phyloP scores from a whole-genome alignment of 2,888 invertebrate genomes.

The Villa cingulata region DNA sequence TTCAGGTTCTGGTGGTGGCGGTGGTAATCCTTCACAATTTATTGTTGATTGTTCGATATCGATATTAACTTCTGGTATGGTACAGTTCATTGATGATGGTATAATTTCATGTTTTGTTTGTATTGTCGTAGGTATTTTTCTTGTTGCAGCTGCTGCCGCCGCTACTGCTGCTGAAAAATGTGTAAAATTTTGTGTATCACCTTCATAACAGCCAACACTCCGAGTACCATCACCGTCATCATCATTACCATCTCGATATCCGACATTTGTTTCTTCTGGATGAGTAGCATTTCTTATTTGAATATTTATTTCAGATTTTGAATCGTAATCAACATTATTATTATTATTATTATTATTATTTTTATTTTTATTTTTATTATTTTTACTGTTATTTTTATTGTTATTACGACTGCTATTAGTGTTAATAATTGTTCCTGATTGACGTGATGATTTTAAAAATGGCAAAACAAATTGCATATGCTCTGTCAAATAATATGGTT shows the following conservation, averaged over 20 bases:
- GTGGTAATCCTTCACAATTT: not conserved
- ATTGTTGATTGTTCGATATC: not conserved
- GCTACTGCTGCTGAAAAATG: not conserved
- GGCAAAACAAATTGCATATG: slow-evolving; percentile 36
- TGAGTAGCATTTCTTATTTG: not conserved
- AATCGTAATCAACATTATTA: slow-evolving; percentile 20
- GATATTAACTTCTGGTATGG: slow-evolving; percentile 6
- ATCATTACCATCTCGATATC: not conserved
- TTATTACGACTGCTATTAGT: not conserved
- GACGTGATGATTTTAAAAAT: slow-evolving; percentile 32
- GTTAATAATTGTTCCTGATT: slow-evolving; percentile 16
- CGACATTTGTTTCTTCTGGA: slow-evolving; percentile 7
- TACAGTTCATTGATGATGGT: slow-evolving; percentile 22
- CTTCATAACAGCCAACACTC: not conserved
- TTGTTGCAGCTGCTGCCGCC: not conserved
- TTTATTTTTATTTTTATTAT: not conserved
- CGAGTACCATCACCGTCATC: slow-evolving; percentile 7
- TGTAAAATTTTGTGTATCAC: not conserved
- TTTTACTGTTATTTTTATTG: slow-evolving; percentile 5
- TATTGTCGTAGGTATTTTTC: not conserved
- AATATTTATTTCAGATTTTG: slow-evolving; percentile 6
- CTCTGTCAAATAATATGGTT: slow-evolving; percentile 36
- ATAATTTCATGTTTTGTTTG: slow-evolving; percentile 6
- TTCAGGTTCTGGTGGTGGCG: slow-evolving; percentile 4
- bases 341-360: slow-evolving; percentile 17